Base-by-base conservation (phyloP, 2,888 invertebrate species). In the Neoitamus cyanurus region DNA sequence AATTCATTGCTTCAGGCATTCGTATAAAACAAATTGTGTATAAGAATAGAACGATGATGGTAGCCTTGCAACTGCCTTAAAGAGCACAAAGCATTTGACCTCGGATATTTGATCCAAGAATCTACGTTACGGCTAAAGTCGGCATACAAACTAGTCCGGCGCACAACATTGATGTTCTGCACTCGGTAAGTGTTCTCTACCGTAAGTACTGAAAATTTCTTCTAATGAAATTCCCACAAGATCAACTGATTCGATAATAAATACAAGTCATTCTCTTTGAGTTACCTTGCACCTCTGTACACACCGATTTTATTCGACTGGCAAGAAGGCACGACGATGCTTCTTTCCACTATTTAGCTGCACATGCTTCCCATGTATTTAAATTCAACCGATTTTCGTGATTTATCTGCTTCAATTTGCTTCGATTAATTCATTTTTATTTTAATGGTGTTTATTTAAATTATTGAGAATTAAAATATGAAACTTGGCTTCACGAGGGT, bases 11-110 rank as follows among this genome's bases (percentile, higher is more conserved):
- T 30, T 70, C 31, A 70, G 70, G 30, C 34, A 30, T 30, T 70
- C 30, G 31, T 70, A 70, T 34, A 70, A 70, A 30, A 31, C 80
- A 80, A 58, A 30, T 69, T 28, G 48, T 83, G 83, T 36, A 75
- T 85, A 83, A 85, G 73, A 72, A 58, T 68, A 85, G 82, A 85
- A 85, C 85, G 83, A 85, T 85, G 85, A 77, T 77, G 83, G 58
- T 85, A 85, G 85, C 85, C 85, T 85, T 85, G 85, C 83, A 85
- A 83, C 69, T 77, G 83, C 85, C 85, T 85, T 85, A 85, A 85
- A 83, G 85, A 85, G 85, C 85, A 85, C 85, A 85, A 85, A 85
- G 85, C 85, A 85, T 83, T 42, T 68, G 75, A 83, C 85, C 85
- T 85, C 85, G 85, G 85, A 75, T 75, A 46, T 46, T 78, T 72